Percentiles rank a stretch among this genome's conserved stretches.
Evolutionary conservation across 2,888 invertebrate genomes (phyloP).

Genomic region (Pasiphila rectangulata): DNA sequence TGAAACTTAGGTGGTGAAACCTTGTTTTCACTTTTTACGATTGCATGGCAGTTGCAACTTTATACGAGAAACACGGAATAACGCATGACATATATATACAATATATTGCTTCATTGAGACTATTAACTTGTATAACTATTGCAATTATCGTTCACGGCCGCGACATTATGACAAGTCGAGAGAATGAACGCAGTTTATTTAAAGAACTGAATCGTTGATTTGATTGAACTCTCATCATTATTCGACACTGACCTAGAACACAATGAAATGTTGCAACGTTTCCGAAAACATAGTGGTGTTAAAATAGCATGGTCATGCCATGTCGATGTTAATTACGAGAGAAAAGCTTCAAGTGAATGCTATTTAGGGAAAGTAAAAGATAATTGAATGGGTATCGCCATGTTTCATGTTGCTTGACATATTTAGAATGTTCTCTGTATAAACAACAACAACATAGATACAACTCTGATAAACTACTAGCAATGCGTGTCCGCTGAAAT

Average conservation of each 20-base stretch:
- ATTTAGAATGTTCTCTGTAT: too few relatives aligned
- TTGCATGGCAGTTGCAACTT: slow-evolving; percentile 62
- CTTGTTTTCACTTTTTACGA: slow-evolving; percentile 70
- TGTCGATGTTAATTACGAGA: slow-evolving; percentile 2
- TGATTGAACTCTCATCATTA: slow-evolving; percentile 15
- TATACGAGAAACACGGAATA: slow-evolving; percentile 48
- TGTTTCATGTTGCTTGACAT: too few relatives aligned
- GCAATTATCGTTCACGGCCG: slow-evolving; percentile 24
- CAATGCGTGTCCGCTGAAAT: too few relatives aligned
- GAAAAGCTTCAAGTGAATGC: slow-evolving; percentile 5
- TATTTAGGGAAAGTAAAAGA: slow-evolving; percentile 2
- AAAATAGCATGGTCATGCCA: slow-evolving; percentile 5
- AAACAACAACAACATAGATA: too few relatives aligned
- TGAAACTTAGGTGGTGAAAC: slow-evolving; percentile 44
- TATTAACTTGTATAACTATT: slow-evolving; percentile 20
- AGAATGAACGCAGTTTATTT: slow-evolving; percentile 15
- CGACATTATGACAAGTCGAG: neutral
- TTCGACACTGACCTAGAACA: slow-evolving; percentile 17
- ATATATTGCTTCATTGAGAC: slow-evolving; percentile 24
- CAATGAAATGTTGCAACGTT: slow-evolving; percentile 4
- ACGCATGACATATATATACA: slow-evolving; percentile 45
- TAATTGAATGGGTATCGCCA: neutral
- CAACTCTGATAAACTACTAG: too few relatives aligned
- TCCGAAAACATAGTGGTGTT: neutral
- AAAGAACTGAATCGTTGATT: slow-evolving; percentile 10